These are phyloP conservation scores for Anastrepha ludens DNA, from an alignment of 1,140 invertebrate species.

Conservation along the genomic window DNA sequence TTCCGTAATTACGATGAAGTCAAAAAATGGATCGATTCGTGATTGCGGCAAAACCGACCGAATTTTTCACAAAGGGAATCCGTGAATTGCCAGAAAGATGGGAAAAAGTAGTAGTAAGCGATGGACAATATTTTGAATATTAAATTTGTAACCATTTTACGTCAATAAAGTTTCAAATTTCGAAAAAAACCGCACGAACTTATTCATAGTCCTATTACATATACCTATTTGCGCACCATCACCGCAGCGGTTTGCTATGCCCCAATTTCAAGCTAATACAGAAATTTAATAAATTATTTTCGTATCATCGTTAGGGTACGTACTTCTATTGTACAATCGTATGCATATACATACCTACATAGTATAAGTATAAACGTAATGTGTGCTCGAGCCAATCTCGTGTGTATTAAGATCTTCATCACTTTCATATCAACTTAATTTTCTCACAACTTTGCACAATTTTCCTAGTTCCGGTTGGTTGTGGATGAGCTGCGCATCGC, in stretches of 20 bases:
- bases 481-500: background rate
- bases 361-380: background rate
- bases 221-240: background rate
- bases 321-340: background rate
- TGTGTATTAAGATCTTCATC: conserved; percentile 41
- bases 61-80: too few relatives aligned
- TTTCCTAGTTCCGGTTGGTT: background rate
- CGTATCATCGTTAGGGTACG: background rate
- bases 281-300: conserved; percentile 53
- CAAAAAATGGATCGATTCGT: too few relatives aligned
- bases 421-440: conserved; percentile 31
- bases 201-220: too few relatives aligned
- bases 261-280: conserved; percentile 43
- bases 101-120: too few relatives aligned
- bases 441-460: conserved; percentile 44
- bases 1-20: too few relatives aligned
- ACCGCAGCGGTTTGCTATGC: background rate
- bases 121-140: too few relatives aligned
- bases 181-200: too few relatives aligned
- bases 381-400: background rate
- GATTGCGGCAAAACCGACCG: too few relatives aligned
- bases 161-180: too few relatives aligned
- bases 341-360: background rate
- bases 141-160: too few relatives aligned
- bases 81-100: too few relatives aligned